A percentile compares a stretch with the other conserved stretches of the same genome.
Evolutionary conservation across 2,113 vertebrate species (phyloP).

Genomic region (Spea bombifrons): DNA sequence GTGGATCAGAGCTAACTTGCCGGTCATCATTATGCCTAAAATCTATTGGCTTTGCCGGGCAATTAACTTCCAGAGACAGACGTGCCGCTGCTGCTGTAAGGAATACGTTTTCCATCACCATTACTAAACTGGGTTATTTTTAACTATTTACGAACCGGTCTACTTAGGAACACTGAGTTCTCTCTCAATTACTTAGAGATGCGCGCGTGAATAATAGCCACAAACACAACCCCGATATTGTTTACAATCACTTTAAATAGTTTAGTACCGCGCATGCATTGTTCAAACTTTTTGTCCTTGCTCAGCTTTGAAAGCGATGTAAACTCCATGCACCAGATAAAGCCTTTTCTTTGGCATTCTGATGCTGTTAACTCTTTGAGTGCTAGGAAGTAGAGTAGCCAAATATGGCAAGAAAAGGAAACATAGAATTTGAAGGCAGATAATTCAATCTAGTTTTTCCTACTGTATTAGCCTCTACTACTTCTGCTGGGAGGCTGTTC

Average conservation of each 20-base stretch:
- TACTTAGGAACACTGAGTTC: conserved; percentile 17
- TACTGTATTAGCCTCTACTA: too few species aligned
- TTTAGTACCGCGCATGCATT: neutral
- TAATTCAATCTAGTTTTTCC: too few species aligned
- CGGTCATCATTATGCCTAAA: neutral
- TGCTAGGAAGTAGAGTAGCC: too few species aligned
- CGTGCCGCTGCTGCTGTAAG: neutral
- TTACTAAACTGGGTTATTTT: conserved; percentile 33
- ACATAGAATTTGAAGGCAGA: too few species aligned
- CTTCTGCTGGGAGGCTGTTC: too few species aligned
- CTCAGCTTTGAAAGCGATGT: too few species aligned
- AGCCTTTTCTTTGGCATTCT: too few species aligned
- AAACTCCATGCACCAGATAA: too few species aligned
- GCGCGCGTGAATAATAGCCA: conserved; percentile 11
- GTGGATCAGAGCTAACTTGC: neutral
- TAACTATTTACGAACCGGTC: neutral
- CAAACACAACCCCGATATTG: neutral
- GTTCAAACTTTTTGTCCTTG: neutral
- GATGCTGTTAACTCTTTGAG: too few species aligned
- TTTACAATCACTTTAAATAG: conserved; percentile 3
- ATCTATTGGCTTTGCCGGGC: conserved; percentile 24
- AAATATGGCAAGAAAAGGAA: too few species aligned
- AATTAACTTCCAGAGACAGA: conserved; percentile 1
- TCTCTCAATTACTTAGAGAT: conserved; percentile 29
- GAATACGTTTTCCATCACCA: conserved; percentile 22